Evolutionary conservation across 2,113 vertebrate genomes (phyloP), one percentile per base, ranked within the genome.

Genomic region (Rafetus swinhoei): DNA sequence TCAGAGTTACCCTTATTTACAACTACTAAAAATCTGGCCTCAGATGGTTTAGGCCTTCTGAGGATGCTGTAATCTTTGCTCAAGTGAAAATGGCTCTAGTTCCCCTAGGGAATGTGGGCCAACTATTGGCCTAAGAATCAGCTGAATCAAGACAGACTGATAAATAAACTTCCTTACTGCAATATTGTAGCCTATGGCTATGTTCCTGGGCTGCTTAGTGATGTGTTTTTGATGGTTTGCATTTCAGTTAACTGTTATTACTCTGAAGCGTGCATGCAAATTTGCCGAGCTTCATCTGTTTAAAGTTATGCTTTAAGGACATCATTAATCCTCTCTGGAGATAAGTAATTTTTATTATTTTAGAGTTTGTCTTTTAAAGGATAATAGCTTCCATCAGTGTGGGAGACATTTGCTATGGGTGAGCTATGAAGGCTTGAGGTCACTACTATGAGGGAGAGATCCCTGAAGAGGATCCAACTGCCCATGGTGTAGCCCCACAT

Each of bases 321-420:
- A 86, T 9, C 9, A 9, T 96, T 96, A 95, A 95, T 95, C 32
- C 74, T 97, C 77, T 93, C 95, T 90, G 92, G 84, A 81, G 88
- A 94, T 90, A 97, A 95, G 45, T 77, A 80, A 50, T 90, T 95
- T 97, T 97, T 94, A 93, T 94, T 95, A 95, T 93, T 93, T 94
- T 91, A 77, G 72, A 84, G 6, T 89, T 14, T 2, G 9, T 60
- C 39, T 95, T 94, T 92, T 81, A 16, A 53, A 81, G 60, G 59
- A 12, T 52, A 83, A 83, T 82, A 88, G 24, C 32, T 92, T 90
- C 69, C 32, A 89, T 65, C 84, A 85, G 27, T 39, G 39, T 91
- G n/a, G 29, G 81, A 88, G 6, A 8, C 6, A 90, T 92, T 84
- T 92, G 80, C 56, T 87, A 4, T 27, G 56, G 56, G 19, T 94